A percentile compares a stretch with the other conserved stretches of the same genome.
phyloP scores from a whole-genome alignment of 2,797 vertebrate genomes.

The Characodon lateralis region DNA sequence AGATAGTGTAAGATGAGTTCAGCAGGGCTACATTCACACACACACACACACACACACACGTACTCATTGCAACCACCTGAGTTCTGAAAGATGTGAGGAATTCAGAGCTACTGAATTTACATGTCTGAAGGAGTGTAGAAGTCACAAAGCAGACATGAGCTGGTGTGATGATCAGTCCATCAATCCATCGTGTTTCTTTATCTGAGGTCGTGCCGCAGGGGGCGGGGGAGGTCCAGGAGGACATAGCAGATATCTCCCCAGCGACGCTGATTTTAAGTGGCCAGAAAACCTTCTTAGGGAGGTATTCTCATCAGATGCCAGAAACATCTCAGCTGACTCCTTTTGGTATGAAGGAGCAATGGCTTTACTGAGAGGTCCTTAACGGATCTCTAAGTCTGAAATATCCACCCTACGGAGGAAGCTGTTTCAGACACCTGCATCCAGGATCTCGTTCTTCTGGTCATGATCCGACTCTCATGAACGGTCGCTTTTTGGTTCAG shows the following conservation, averaged over 20 bases:
- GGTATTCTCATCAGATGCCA: neutral
- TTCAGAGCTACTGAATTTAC: constrained; percentile 20
- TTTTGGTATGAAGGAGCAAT: neutral
- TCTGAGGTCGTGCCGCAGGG: neutral
- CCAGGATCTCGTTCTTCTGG: neutral
- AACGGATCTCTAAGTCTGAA: neutral
- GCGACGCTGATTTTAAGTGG: neutral
- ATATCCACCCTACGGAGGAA: neutral
- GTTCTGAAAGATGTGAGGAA: constrained; percentile 7
- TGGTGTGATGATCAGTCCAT: constrained; percentile 8
- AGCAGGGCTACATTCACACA: constrained; percentile 49
- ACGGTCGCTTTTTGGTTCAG: neutral
- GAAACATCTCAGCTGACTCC: neutral
- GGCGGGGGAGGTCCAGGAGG: neutral
- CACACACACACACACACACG: constrained; percentile 15
- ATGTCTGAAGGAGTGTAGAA: constrained; percentile 23
- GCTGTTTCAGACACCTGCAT: no score
- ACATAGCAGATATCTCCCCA: neutral
- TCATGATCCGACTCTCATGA: neutral
- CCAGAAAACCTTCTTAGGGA: neutral
- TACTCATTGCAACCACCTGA: neutral
- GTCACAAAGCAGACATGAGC: constrained; percentile 4
- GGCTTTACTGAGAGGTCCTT: neutral
- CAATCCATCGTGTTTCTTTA: neutral
- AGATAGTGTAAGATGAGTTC: constrained; percentile 43